phyloP scores from a whole-genome alignment of 2,797 vertebrate genomes.

The Podargus strigoides region DNA sequence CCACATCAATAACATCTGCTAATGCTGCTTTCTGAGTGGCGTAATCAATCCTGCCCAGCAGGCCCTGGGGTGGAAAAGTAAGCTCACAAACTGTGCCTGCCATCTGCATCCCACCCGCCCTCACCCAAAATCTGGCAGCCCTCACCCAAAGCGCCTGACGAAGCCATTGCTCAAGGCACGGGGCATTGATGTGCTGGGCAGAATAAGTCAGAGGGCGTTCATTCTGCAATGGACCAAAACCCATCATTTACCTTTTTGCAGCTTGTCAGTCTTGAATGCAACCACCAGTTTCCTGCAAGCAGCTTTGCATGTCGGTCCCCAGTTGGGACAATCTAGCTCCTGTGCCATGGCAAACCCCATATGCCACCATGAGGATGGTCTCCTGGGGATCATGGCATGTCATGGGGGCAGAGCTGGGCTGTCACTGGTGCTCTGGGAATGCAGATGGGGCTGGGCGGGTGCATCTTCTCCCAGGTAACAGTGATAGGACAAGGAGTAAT shows the following conservation, averaged over 20 bases:
- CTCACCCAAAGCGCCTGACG: not conserved
- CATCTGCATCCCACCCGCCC: not conserved
- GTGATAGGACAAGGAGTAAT: too few species aligned
- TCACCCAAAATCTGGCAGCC: not conserved
- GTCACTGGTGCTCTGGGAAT: not conserved
- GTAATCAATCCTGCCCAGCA: slow-evolving; percentile 55
- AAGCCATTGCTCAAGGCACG: not conserved
- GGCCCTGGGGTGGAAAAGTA: not conserved
- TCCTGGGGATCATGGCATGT: fast-evolving
- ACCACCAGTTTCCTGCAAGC: not conserved
- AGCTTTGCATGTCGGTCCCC: not conserved
- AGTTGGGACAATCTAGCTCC: not conserved
- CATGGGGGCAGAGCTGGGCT: not conserved
- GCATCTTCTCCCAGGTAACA: too few species aligned
- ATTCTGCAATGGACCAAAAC: not conserved
- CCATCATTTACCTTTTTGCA: not conserved
- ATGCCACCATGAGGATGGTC: fast-evolving
- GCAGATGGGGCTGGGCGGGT: not conserved
- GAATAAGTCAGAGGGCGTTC: fast-evolving
- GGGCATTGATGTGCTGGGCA: not conserved
- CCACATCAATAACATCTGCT: slow-evolving; percentile 59
- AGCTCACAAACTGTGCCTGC: not conserved
- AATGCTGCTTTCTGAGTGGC: not conserved
- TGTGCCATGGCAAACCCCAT: not conserved
- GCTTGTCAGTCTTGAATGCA: not conserved